phyloP scores from a whole-genome alignment of 2,113 vertebrate species.

The Eubucco bourcierii region DNA sequence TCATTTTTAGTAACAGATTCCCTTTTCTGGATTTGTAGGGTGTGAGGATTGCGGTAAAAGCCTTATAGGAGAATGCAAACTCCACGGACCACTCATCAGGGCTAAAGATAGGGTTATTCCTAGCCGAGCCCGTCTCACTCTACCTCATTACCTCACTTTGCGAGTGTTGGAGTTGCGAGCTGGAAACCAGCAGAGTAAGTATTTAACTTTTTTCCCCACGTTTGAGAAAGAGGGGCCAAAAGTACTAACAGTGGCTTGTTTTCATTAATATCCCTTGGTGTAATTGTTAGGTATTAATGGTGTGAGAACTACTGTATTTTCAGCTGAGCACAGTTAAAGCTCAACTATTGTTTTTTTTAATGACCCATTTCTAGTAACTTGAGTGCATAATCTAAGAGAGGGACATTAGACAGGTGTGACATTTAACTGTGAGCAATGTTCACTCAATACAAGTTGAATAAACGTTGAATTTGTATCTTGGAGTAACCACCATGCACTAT shows the following conservation, averaged over 20 bases:
- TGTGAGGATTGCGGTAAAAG: slow-evolving; percentile 70
- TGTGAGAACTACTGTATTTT: not conserved
- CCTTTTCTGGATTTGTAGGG: slow-evolving; percentile 62
- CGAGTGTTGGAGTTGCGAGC: slow-evolving; percentile 66
- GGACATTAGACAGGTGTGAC: not conserved
- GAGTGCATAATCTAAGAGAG: not conserved
- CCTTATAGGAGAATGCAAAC: slow-evolving; percentile 63
- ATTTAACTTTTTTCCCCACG: not conserved
- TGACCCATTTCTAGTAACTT: not conserved
- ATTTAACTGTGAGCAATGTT: not conserved
- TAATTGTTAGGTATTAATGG: not conserved
- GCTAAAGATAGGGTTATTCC: slow-evolving; percentile 67
- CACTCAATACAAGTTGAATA: not conserved
- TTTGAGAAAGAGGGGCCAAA: not conserved
- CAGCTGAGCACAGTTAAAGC: not conserved
- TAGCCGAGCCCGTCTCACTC: slow-evolving; percentile 65
- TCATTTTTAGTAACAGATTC: slow-evolving; percentile 38
- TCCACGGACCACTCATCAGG: slow-evolving; percentile 65
- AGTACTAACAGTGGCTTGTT: not conserved
- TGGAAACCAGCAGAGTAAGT: slow-evolving; percentile 70
- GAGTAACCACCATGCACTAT: not conserved
- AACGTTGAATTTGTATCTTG: slow-evolving; percentile 1
- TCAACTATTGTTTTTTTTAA: not conserved
- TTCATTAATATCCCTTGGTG: not conserved
- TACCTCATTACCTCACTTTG: slow-evolving; percentile 66